Base-by-base conservation (phyloP, 2,888 invertebrate species). In the Saturnia pavonia region DNA sequence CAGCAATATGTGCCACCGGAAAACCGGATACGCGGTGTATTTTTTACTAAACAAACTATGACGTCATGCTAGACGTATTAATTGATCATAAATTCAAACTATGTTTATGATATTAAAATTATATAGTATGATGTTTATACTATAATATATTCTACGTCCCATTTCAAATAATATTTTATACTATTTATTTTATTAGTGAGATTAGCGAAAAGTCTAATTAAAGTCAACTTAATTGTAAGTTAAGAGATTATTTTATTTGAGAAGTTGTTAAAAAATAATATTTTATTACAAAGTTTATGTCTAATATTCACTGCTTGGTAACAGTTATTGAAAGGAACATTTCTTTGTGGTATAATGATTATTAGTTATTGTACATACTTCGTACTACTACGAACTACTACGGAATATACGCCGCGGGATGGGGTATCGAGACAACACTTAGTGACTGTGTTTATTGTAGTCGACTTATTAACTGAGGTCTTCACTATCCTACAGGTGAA, bases 41-140 rank as follows among this genome's bases (percentile, higher is more conserved):
- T 68, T 67, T 68, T 71, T 63, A 70, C 67, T 57, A 71, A 71
- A 60, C 63, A 48, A 67, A 57, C 63, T 34, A 68, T 68, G 70
- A 71, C 70, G 70, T 68, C 45, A 60, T 60, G 60, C 68, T 67
- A 60, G 40, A 71, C 27, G 60, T 67, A 71, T 71, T 71, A 68
- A 71, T 71, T 71, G 45, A 68, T 71, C 70, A 68, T 71, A 68
- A 71, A 68, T 60, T 34, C 60, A 63, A 68, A 68, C 48, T 68
- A 48, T 63, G 68, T 71, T 71, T 71, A 68, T 54, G 66, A 72
- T 73, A 70, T 68, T 70, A 54, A 66, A 70, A 54, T 67, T 70
- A 70, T 67, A n/a, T 11, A n/a, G 40, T 40, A 65, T 65, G 7
- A 19, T n/a, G 19, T 40, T 65, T 65, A 40, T 65, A 65, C 14